Evolutionary conservation across 2,888 invertebrate species (phyloP).

Genomic region (Aporophyla nigra): DNA sequence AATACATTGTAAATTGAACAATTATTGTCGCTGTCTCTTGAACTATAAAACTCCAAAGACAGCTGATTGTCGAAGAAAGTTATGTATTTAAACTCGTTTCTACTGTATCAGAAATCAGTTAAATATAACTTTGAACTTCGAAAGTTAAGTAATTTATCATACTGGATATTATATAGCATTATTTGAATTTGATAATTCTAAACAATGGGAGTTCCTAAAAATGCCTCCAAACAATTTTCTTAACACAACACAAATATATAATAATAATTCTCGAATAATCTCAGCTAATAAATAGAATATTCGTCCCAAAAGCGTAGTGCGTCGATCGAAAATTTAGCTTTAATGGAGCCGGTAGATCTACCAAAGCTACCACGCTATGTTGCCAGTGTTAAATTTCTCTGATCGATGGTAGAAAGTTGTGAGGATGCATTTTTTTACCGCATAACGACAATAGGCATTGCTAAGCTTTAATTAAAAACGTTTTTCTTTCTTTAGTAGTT

Average conservation of each 20-base stretch:
- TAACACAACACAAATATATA: background rate
- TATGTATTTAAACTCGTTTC: slow-evolving; percentile 6
- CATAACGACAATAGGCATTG: slow-evolving; percentile 73
- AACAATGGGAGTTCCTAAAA: slow-evolving; percentile 74
- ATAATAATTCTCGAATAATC: slow-evolving; percentile 23
- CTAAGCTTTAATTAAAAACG: slow-evolving; percentile 70
- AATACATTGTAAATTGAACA: background rate
- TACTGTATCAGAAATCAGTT: slow-evolving; percentile 36
- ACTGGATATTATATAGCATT: slow-evolving; percentile 21
- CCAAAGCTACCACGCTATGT: slow-evolving; percentile 80
- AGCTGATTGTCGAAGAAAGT: slow-evolving; percentile 3
- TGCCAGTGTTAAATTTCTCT: slow-evolving; percentile 79
- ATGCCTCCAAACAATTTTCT: slow-evolving; percentile 70
- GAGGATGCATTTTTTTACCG: slow-evolving; percentile 64
- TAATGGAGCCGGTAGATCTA: slow-evolving; percentile 77
- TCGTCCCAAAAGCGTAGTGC: slow-evolving; percentile 3
- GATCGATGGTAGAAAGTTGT: slow-evolving; percentile 71
- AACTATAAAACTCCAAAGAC: slow-evolving; percentile 49
- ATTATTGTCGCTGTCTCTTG: slow-evolving; percentile 27
- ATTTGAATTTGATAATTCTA: slow-evolving; percentile 33
- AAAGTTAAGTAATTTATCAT: slow-evolving; percentile 24
- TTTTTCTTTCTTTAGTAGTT: slow-evolving; percentile 26
- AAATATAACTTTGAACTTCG: slow-evolving; percentile 23
- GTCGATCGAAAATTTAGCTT: slow-evolving; percentile 78
- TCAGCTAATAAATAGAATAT: slow-evolving; percentile 14